phyloP scores from a whole-genome alignment of 2,797 vertebrate species.

The Perodicticus potto region DNA sequence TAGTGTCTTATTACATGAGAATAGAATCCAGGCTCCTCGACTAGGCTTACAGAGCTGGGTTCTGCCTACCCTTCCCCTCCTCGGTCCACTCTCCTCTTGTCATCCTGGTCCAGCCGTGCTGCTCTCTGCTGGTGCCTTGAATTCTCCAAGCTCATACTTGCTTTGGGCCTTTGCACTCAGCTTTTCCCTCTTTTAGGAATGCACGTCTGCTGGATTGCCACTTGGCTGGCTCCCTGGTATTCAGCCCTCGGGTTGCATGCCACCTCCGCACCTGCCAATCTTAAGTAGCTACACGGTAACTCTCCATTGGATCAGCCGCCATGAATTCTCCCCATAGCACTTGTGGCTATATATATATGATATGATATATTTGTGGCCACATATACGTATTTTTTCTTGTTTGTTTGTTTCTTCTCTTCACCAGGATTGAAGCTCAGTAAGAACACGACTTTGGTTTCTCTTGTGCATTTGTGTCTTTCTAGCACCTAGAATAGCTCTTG shows the following conservation, averaged over 20 bases:
- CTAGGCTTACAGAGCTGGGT: neutral
- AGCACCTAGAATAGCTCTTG: neutral
- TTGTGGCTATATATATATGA: neutral
- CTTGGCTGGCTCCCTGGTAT: neutral
- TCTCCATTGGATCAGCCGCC: neutral
- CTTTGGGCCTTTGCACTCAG: neutral
- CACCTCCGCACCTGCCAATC: neutral
- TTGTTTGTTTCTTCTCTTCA: slow-evolving; percentile 52
- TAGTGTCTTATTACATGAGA: neutral
- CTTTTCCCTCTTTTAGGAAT: neutral
- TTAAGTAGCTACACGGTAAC: neutral
- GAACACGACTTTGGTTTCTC: neutral
- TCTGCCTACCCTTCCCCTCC: neutral
- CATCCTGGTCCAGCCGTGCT: neutral
- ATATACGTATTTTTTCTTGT: neutral
- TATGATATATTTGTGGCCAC: no score
- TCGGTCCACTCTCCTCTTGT: neutral
- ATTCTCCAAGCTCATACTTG: neutral
- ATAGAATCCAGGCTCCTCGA: neutral
- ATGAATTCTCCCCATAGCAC: neutral
- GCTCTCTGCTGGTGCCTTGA: neutral
- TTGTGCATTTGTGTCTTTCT: slow-evolving; percentile 46
- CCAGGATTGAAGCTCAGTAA: neutral
- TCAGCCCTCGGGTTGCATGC: neutral
- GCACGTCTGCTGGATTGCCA: neutral